These are phyloP conservation scores for Champsocephalus esox DNA, from an alignment of 2,797 vertebrate species.

Conservation along the genomic window DNA sequence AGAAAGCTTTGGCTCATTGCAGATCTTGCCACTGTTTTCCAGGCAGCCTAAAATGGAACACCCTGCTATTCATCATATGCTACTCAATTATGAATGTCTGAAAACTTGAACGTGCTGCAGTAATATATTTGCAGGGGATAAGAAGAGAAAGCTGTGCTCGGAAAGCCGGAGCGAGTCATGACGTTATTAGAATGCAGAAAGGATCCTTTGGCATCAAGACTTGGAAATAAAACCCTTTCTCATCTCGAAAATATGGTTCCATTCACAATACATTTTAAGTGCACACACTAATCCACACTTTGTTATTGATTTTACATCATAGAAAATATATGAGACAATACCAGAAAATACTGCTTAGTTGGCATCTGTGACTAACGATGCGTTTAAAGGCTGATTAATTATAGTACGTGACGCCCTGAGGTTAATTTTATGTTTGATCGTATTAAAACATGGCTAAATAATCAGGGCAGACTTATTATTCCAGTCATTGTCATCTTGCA, in stretches of 20 bases:
- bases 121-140: constrained; percentile 78
- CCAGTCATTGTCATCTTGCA: constrained; percentile 50
- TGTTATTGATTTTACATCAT: constrained; percentile 42
- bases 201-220: constrained; percentile 25
- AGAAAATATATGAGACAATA: constrained; percentile 23
- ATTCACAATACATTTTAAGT: constrained; percentile 41
- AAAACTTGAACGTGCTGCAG: constrained; percentile 79
- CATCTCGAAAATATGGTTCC: constrained; percentile 22
- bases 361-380: constrained; percentile 38
- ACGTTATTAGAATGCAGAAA: constrained; percentile 38
- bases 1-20: constrained; percentile 54
- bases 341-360: constrained; percentile 12
- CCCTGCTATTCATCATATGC: constrained; percentile 82
- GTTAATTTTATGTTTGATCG: constrained; percentile 46
- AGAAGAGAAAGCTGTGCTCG: constrained; percentile 55
- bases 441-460: constrained; percentile 58
- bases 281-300: constrained; percentile 16
- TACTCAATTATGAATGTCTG: constrained; percentile 85
- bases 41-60: constrained; percentile 79
- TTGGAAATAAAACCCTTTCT: constrained; percentile 49
- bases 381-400: constrained; percentile 34
- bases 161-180: constrained; percentile 45
- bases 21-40: constrained; percentile 67
- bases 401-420: not conserved
- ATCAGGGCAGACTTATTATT: constrained; percentile 60